Evolutionary conservation across 2,888 invertebrate species (phyloP).

Genomic region (Noctua janthina): DNA sequence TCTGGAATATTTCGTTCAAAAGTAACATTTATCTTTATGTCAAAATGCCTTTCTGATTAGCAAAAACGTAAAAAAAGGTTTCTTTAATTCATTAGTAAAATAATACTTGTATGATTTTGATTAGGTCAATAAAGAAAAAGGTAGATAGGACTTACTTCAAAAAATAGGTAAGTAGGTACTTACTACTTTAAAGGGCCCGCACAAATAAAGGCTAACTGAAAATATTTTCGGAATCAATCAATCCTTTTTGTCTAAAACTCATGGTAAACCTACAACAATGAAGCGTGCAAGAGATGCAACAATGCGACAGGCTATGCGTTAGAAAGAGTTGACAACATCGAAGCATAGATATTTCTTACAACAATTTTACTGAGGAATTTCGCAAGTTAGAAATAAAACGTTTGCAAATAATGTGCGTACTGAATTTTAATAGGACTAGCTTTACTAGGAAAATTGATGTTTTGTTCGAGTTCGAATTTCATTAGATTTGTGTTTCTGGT

Average conservation of each 20-base stretch:
- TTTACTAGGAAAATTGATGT: conserved; percentile 27
- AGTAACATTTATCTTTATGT: not conserved
- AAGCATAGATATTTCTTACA: conserved; percentile 38
- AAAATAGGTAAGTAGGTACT: not conserved
- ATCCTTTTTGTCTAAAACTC: not conserved
- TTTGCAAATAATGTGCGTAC: conserved; percentile 52
- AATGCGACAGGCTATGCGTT: not conserved
- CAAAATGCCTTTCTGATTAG: not conserved
- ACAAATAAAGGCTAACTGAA: no score
- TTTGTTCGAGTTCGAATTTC: conserved; percentile 33
- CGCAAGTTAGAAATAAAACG: conserved; percentile 47
- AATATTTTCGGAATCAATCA: not conserved
- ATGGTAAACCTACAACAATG: conserved; percentile 5
- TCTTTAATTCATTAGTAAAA: not conserved
- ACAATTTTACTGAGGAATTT: conserved; percentile 45
- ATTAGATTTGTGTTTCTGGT: conserved; percentile 13
- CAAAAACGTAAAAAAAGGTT: not conserved
- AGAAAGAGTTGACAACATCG: conserved; percentile 31
- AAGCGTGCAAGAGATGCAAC: conserved; percentile 8
- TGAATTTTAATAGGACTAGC: conserved; percentile 42
- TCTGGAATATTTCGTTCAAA: conserved; percentile 2
- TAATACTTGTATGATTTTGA: not conserved
- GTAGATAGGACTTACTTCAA: no score
- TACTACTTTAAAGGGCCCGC: rapidly evolving
- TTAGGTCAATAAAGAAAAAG: not conserved